These are phyloP conservation scores for Prorops nasuta DNA, from an alignment of 1,140 invertebrate species.

Conservation along the genomic window DNA sequence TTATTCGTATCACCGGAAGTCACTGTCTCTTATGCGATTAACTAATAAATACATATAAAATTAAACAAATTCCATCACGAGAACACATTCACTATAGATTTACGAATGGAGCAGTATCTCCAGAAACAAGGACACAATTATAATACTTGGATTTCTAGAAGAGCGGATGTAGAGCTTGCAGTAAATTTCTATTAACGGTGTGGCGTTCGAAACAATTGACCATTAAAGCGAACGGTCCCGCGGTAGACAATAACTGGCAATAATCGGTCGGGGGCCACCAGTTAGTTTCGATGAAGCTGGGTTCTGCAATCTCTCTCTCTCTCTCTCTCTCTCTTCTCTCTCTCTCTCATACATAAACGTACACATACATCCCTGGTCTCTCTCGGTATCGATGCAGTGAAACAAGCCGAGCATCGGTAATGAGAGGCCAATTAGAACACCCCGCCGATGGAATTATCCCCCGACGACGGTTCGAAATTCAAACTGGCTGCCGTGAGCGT, in stretches of 20 bases:
- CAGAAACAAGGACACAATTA: too few species aligned
- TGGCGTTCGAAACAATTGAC: slow-evolving; percentile 51
- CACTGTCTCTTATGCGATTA: too few species aligned
- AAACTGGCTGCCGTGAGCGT: slow-evolving; percentile 47
- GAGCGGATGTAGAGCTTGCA: slow-evolving; percentile 10
- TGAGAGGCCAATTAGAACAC: slow-evolving; percentile 56
- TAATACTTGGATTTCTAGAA: too few species aligned
- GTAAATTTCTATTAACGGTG: slow-evolving; percentile 54
- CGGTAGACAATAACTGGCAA: slow-evolving; percentile 54
- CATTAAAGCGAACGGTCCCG: slow-evolving; percentile 53
- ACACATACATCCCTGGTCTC: background rate
- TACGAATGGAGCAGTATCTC: slow-evolving; percentile 7
- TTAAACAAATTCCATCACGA: too few species aligned
- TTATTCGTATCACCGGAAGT: too few species aligned
- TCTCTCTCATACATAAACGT: background rate
- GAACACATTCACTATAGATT: too few species aligned
- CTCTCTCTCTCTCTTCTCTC: too few species aligned
- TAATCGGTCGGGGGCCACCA: slow-evolving; percentile 45
- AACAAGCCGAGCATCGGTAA: slow-evolving; percentile 56
- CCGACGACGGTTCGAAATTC: slow-evolving; percentile 51
- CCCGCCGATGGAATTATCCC: slow-evolving; percentile 53
- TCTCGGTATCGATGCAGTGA: slow-evolving; percentile 28
- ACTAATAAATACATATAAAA: too few species aligned
- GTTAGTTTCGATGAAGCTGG: slow-evolving; percentile 38
- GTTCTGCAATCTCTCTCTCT: slow-evolving; percentile 14